Base-by-base conservation (phyloP, 1,140 invertebrate genomes). In the Cotesia chilonis region DNA sequence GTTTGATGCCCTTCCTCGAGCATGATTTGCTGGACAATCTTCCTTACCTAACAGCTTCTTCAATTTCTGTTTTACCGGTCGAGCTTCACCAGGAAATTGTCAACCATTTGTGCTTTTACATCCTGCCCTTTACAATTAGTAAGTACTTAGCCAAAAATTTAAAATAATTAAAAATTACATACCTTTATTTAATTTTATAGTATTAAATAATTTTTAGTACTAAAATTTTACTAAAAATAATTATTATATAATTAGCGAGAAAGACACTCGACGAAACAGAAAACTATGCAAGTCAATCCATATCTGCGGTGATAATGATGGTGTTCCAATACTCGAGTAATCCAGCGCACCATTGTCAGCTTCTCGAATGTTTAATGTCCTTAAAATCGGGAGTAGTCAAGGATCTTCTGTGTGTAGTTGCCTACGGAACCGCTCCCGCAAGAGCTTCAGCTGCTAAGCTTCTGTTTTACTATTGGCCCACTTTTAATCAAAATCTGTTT, bases 401-500 rank as follows among this genome's bases (percentile, higher is more conserved):
- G 86, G 98, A 99, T 87, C 90, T 99, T 35, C 88, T 99, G 5
- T 96, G 95, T 82, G 96, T 99, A 10, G 95, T 99, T 75, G 98
- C 98, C 9, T 97, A 99, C 85, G 98, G 98, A 10, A 98, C 98
- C 1, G 92, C 95, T 69, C 92, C 93, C 63, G 95, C 97, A 0
- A 88, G 96, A 72, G 91, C 95, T 61, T 95, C 96, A 2, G 98
- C 98, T 14, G 96, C 96, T 55, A 98, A 99, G 88, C 89, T 99
- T 35, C 89, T 99, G 14, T 99, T 99, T 86, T 97, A 98, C 87
- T 99, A 99, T 84, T 99, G 98, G 97, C 98, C 98, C n/a, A 94
- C 97, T 2, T 94, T 99, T 77, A 98, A 98, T 88, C 94, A 96
- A 17, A 94, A 94, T 80, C 90, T 97, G 2, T 94, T 96, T 79